Percentiles rank a stretch among this genome's conserved stretches.
Conservation (phyloP, 2,797 vertebrate genomes). For the Lates japonicus region DNA sequence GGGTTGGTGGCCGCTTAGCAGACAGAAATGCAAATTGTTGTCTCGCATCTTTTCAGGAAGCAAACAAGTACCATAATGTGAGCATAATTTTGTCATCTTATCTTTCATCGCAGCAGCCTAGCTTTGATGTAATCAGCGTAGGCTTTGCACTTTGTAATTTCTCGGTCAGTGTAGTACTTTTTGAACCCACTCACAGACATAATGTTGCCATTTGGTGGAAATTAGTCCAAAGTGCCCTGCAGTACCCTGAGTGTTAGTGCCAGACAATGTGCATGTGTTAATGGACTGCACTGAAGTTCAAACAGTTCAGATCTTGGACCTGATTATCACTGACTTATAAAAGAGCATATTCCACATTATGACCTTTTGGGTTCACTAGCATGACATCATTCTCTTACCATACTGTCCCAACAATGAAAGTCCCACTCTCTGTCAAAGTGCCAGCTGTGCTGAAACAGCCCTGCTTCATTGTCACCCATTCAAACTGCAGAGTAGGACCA, state of each 20-base stretch:
- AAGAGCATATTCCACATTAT: slow-evolving; percentile 64
- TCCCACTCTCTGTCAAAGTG: slow-evolving; percentile 68
- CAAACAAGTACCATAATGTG: neutral
- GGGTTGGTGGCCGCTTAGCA: neutral
- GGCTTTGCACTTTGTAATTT: slow-evolving; percentile 46
- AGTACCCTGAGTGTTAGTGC: slow-evolving; percentile 1
- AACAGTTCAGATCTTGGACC: slow-evolving; percentile 20
- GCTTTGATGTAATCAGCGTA: slow-evolving; percentile 7
- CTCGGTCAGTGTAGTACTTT: slow-evolving; percentile 50
- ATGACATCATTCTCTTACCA: slow-evolving; percentile 78
- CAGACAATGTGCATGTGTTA: slow-evolving; percentile 10
- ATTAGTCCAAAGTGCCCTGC: slow-evolving; percentile 27
- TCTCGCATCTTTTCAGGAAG: neutral
- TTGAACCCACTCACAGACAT: slow-evolving; percentile 54
- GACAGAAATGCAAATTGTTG: slow-evolving; percentile 16
- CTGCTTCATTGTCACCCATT: slow-evolving; percentile 75
- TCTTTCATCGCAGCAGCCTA: slow-evolving; percentile 29
- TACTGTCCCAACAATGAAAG: slow-evolving; percentile 71
- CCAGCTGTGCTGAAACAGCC: slow-evolving; percentile 77
- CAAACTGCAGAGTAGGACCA: slow-evolving; percentile 77
- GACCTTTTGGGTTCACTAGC: slow-evolving; percentile 75
- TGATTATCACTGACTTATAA: slow-evolving; percentile 37
- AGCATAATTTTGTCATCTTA: neutral
- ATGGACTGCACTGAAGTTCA: slow-evolving; percentile 25
- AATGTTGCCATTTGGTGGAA: slow-evolving; percentile 47